These are phyloP conservation scores for Molothrus aeneus DNA, from an alignment of 2,797 vertebrate genomes.

Conservation along the genomic window DNA sequence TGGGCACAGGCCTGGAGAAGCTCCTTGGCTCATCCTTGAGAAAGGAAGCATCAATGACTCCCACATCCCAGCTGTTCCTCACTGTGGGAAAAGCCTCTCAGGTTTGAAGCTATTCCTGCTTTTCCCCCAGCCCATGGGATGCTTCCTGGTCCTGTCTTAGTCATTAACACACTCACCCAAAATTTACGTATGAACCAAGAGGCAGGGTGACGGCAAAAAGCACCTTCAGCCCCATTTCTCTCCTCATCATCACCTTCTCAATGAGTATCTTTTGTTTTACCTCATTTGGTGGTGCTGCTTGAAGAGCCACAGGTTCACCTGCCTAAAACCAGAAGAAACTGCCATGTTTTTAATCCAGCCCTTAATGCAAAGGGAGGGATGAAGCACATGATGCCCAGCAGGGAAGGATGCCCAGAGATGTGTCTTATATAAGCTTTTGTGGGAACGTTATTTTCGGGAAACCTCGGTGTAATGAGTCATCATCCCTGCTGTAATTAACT, in stretches of 20 bases:
- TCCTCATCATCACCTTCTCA: no score
- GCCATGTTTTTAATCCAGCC: not conserved
- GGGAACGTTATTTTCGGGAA: slow-evolving; percentile 25
- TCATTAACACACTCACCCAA: not conserved
- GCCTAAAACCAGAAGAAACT: not conserved
- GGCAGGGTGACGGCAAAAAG: not conserved
- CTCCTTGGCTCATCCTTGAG: slow-evolving; percentile 20
- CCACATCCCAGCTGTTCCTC: slow-evolving; percentile 31
- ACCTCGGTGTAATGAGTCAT: slow-evolving; percentile 51
- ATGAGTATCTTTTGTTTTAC: fast-evolving
- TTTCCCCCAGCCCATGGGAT: not conserved
- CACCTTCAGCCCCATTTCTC: no score
- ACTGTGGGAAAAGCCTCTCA: not conserved
- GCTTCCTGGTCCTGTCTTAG: not conserved
- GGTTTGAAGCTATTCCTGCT: not conserved
- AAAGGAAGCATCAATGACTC: slow-evolving; percentile 51
- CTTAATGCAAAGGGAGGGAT: not conserved
- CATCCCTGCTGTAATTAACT: slow-evolving; percentile 52
- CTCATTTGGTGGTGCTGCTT: no score
- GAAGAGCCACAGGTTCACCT: not conserved
- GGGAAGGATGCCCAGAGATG: slow-evolving; percentile 14
- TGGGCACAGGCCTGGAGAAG: not conserved
- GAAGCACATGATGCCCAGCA: not conserved
- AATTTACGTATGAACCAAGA: not conserved
- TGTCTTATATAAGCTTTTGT: slow-evolving; percentile 40